phyloP scores from a whole-genome alignment of 2,888 invertebrate species.

The Diabrotica balteata region DNA sequence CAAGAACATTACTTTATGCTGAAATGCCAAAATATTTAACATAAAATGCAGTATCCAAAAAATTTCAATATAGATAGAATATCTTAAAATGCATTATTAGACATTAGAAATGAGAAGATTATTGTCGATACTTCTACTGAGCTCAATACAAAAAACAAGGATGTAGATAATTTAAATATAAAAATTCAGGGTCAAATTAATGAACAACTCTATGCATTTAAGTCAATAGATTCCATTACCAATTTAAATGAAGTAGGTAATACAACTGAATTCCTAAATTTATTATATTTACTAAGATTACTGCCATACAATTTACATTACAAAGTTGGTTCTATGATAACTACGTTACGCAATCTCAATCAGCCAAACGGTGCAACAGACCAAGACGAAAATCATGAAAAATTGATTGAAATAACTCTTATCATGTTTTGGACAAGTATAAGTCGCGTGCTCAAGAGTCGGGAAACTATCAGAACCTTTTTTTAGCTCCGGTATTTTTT shows the following conservation, averaged over 20 bases:
- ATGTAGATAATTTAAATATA: neutral
- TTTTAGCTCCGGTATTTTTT: too few species aligned
- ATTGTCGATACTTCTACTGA: too few species aligned
- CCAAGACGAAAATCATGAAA: neutral
- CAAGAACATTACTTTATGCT: too few species aligned
- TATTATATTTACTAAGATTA: too few species aligned
- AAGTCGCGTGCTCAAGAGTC: neutral
- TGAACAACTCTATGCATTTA: neutral
- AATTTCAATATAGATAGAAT: too few species aligned
- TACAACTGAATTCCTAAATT: neutral
- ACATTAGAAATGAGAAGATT: too few species aligned
- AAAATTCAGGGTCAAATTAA: neutral
- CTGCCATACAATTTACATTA: neutral
- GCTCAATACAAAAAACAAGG: neutral
- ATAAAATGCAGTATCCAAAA: too few species aligned
- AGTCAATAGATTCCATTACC: neutral
- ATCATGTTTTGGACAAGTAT: neutral
- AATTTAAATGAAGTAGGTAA: neutral
- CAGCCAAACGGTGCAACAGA: neutral
- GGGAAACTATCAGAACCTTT: neutral
- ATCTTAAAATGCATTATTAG: too few species aligned
- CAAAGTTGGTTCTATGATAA: neutral
- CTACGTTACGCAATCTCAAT: neutral
- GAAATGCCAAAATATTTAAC: too few species aligned
- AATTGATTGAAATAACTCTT: conserved; percentile 6